These are phyloP conservation scores for Andrena bucephala DNA, from an alignment of 2,888 invertebrate species.

Conservation along the genomic window DNA sequence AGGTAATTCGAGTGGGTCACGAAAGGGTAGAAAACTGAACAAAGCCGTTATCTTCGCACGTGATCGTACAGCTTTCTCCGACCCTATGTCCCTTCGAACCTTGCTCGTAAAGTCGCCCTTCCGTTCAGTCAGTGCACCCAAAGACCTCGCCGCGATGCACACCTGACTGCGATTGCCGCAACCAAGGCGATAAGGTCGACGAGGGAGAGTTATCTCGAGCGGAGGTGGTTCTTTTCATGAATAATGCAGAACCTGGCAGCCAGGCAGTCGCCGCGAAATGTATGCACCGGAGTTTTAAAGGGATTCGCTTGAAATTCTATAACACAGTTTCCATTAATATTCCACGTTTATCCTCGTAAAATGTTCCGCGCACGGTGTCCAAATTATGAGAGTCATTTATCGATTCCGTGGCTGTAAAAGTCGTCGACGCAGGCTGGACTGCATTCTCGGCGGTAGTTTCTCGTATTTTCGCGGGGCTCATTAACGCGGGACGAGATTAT, in stretches of 20 bases:
- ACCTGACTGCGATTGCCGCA: constrained; percentile 68
- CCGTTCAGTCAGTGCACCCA: constrained; percentile 47
- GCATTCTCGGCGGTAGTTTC: not conserved
- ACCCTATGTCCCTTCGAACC: constrained; percentile 21
- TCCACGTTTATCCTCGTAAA: not conserved
- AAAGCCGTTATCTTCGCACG: constrained; percentile 36
- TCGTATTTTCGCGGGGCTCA: constrained; percentile 12
- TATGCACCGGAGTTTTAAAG: constrained; percentile 32
- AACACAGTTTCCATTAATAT: constrained; percentile 8
- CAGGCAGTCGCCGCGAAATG: constrained; percentile 56
- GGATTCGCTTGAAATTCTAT: constrained; percentile 30
- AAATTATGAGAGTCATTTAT: not conserved
- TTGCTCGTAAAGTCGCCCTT: constrained; percentile 49
- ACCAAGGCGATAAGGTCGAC: constrained; percentile 74
- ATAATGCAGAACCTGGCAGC: constrained; percentile 74
- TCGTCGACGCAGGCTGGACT: not conserved
- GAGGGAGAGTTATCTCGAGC: constrained; percentile 76
- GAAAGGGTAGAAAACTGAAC: constrained; percentile 44
- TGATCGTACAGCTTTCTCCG: constrained; percentile 48
- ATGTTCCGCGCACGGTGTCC: not conserved
- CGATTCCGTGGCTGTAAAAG: not conserved
- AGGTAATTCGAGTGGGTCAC: constrained; percentile 52
- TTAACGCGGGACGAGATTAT: constrained; percentile 47
- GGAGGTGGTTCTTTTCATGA: constrained; percentile 73
- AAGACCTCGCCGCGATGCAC: constrained; percentile 53